Base-by-base conservation (phyloP, 2,888 invertebrate genomes). In the Archips xylosteana region DNA sequence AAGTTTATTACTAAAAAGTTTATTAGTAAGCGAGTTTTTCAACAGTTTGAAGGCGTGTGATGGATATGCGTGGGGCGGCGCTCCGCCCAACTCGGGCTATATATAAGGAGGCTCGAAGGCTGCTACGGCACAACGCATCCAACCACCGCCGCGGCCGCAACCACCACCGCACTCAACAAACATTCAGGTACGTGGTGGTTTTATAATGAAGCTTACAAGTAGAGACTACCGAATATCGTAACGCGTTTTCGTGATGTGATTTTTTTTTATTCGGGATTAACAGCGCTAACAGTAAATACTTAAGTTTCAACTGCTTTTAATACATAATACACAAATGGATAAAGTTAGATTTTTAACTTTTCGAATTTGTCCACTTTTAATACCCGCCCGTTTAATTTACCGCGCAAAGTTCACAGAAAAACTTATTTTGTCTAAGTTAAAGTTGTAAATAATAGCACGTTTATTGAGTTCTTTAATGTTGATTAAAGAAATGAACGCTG, bases 91-190 rank as follows among this genome's bases (percentile, higher is more conserved):
- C 76, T 34, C 76, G 79, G 79, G 85, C 49, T 15, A 57, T 92
- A 92, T 92, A 92, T 85, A 92, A 90, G 87, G 85, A 75, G 78
- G 80, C 79, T 74, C 78, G 75, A 76, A 79, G 79, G 76, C 80
- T 79, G 76, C 81, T 77, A 78, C 86, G 86, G 82, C 90, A 92
- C 84, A 88, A 82, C 89, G 83, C 83, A 86, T 79, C 80, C 87
- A 82, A 82, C 81, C 87, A 84, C 82, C 85, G 85, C 76, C 82
- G 76, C 82, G 76, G 74, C 84, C 82, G 84, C 81, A 82, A 78
- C 81, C 79, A 84, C 78, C 82, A 77, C 71, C 75, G 80, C 75
- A 78, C 79, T 63, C 13, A 3, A 63, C 32, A 13, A 32, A 2
- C 45, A 63, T 5, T 3, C 45, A 8, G 13, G 63, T 70, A 63